These are phyloP conservation scores for Rhinoraja longicauda DNA, from an alignment of 2,797 vertebrate genomes.

Conservation along the genomic window DNA sequence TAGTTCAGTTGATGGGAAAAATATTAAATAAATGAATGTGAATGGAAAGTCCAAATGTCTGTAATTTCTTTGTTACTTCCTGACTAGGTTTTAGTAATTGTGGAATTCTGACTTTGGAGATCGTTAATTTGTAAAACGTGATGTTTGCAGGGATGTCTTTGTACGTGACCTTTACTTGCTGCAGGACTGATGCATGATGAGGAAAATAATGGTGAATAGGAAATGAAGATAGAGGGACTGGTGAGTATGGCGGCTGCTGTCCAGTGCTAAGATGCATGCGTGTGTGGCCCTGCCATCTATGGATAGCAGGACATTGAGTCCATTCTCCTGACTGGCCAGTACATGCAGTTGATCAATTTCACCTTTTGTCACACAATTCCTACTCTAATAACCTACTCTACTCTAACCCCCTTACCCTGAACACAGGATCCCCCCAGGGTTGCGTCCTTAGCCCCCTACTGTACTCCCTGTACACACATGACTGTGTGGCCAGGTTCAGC, in stretches of 20 bases:
- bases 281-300: background rate
- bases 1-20: too few species aligned
- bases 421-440: too few species aligned
- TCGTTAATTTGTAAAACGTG: background rate
- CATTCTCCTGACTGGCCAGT: background rate
- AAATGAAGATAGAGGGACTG: conserved; percentile 31
- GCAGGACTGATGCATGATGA: conserved; percentile 16
- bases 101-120: background rate
- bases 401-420: too few species aligned
- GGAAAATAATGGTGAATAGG: background rate
- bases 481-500: too few species aligned
- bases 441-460: too few species aligned
- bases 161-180: background rate
- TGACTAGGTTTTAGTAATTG: background rate
- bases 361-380: background rate
- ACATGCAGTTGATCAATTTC: background rate
- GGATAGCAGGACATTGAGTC: too few species aligned
- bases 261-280: background rate
- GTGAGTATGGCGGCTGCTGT: background rate
- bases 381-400: too few species aligned
- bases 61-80: background rate
- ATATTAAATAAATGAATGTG: background rate
- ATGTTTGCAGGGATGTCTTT: conserved; percentile 29
- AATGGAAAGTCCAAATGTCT: background rate
- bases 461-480: too few species aligned